phyloP scores from a whole-genome alignment of 2,797 vertebrate genomes.

The Manis javanica region DNA sequence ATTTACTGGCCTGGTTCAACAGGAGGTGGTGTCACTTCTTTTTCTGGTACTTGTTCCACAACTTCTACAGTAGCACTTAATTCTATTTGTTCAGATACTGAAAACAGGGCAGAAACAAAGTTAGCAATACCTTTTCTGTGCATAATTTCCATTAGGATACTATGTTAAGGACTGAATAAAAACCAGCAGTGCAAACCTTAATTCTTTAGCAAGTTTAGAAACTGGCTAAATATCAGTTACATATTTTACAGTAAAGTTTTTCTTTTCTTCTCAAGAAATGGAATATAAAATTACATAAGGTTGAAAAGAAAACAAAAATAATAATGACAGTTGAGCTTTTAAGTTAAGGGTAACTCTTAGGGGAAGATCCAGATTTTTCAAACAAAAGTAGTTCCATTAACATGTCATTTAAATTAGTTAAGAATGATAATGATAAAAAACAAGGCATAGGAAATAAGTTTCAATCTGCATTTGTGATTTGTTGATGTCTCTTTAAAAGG shows the following conservation, averaged over 20 bases:
- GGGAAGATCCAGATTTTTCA: neutral
- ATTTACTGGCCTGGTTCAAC: conserved; percentile 85
- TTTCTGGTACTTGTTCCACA: conserved; percentile 83
- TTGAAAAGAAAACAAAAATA: neutral
- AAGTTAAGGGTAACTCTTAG: neutral
- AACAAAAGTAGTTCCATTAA: neutral
- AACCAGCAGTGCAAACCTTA: neutral
- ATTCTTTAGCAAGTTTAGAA: conserved; percentile 44
- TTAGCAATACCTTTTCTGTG: neutral
- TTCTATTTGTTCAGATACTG: conserved; percentile 84
- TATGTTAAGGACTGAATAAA: neutral
- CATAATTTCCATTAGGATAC: conserved; percentile 25
- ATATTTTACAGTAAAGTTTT: conserved; percentile 6
- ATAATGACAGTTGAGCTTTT: neutral
- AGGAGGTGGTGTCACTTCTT: conserved; percentile 84
- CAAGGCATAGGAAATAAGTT: neutral
- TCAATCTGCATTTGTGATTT: neutral
- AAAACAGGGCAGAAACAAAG: conserved; percentile 53
- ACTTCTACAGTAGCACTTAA: conserved; percentile 82
- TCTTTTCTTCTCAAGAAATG: conserved; percentile 23
- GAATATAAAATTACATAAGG: conserved; percentile 38
- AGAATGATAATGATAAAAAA: conserved; percentile 42
- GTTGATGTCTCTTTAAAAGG: neutral
- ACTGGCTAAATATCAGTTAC: conserved; percentile 37
- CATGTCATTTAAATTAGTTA: neutral